A percentile compares a stretch with the other conserved stretches of the same genome.
Conservation (phyloP, 92 coral and sea anemone species). For the Heteractis magnifica region DNA sequence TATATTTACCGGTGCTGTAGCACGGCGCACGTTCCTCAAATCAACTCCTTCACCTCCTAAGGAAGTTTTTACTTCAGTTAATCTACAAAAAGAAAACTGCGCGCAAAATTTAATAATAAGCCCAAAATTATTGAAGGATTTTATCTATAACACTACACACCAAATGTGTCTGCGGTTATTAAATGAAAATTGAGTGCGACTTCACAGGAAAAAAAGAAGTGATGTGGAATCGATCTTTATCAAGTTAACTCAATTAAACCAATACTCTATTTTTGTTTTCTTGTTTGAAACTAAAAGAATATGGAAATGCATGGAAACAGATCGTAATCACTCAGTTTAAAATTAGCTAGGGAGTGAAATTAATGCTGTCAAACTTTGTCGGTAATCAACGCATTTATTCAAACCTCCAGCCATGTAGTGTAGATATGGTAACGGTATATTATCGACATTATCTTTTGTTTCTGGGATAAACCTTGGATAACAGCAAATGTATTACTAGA, state of each 20-base stretch:
- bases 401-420: neutral
- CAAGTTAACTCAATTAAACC: neutral
- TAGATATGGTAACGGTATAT: neutral
- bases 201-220: neutral
- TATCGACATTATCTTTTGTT: neutral
- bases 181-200: neutral
- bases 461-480: neutral
- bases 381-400: neutral
- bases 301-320: neutral
- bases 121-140: too few species aligned
- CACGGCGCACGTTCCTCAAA: too few species aligned
- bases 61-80: neutral
- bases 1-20: neutral
- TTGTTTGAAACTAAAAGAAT: neutral
- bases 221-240: conserved; percentile 1
- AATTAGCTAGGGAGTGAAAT: neutral
- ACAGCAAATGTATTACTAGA: neutral
- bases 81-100: too few species aligned
- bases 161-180: neutral
- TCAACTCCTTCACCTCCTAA: neutral
- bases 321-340: neutral
- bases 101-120: too few species aligned
- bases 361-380: neutral
- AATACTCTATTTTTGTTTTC: neutral
- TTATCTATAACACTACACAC: too few species aligned